Evolutionary conservation across 2,888 invertebrate species (phyloP), one percentile per base, ranked within the genome.

Genomic region (Trissolcus brochymenae): DNA sequence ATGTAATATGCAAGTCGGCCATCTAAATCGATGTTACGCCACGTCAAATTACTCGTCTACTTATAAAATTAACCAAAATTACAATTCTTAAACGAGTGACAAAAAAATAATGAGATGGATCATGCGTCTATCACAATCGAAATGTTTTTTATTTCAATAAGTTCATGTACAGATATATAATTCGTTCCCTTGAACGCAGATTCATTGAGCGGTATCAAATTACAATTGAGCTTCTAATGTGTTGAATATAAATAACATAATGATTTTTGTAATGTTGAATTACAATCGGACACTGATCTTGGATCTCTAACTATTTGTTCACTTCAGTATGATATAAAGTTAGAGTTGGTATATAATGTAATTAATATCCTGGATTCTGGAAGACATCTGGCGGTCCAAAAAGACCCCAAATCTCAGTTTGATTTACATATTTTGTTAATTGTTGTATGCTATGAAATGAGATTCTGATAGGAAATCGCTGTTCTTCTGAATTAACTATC

Each of bases 341-440:
- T 16, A 46, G 16, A 14, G 46, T 16, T 16, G n/a, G 46, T 46
- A 7, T 35, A 50, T 68, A 61, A 57, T 57, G 82, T 82, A 80
- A 81, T 77, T 86, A 86, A 85, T 85, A 86, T 86, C 86, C 78
- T 85, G 82, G 79, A 85, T 84, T 84, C 84, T 85, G 87, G 87
- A 87, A 87, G 87, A 87, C 86, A 67, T 72, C 77, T 80, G 79
- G 76, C 56, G 46, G 50, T 54, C 65, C 11, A 40, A 51, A 49
- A 54, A 35, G 53, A 54, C 25, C 21, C 72, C 64, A 72, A 65
- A 59, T 65, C 59, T 72, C 46, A n/a, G 13, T 59, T 65, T 50
- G 4, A 25, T 25, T 19, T 41, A 19, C 46, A 11, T 35, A 35
- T 35, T 11, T 35, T 35, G 35, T 1, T 35, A 35, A 35, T 9